Conservation (phyloP, 1,140 invertebrate species). For the Ceratitis capitata region DNA sequence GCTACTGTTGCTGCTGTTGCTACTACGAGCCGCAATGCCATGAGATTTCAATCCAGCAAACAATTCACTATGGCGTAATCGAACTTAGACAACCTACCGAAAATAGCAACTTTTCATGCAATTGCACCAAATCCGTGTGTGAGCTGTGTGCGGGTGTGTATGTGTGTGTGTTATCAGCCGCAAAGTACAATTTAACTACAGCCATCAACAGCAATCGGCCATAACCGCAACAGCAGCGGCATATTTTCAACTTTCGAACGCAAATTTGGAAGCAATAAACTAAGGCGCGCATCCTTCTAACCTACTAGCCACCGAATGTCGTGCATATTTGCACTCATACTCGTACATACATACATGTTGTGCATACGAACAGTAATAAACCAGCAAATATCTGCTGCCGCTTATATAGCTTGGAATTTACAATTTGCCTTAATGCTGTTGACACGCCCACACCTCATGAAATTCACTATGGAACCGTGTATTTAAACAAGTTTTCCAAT, state of each 20-base stretch:
- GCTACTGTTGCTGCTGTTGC: too few relatives aligned
- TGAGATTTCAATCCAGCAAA: neutral
- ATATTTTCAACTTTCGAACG: neutral
- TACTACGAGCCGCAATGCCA: neutral
- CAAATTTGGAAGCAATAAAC: neutral
- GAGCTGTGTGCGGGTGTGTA: neutral
- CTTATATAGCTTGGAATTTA: neutral
- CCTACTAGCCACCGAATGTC: neutral
- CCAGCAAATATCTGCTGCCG: neutral
- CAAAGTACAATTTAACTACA: neutral
- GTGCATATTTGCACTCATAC: neutral
- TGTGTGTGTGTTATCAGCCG: neutral
- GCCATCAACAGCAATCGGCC: neutral
- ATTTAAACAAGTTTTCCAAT: neutral
- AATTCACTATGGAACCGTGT: neutral
- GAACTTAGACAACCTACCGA: too few relatives aligned
- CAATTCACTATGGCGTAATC: too few relatives aligned
- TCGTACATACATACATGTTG: neutral
- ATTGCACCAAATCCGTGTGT: neutral
- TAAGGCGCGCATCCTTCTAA: neutral
- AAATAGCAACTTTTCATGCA: too few relatives aligned
- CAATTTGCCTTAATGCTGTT: neutral
- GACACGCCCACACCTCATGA: neutral
- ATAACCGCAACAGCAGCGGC: neutral
- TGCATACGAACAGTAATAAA: too few relatives aligned